Conservation (phyloP, 2,797 vertebrate genomes). For the Phrynocephalus forsythii region DNA sequence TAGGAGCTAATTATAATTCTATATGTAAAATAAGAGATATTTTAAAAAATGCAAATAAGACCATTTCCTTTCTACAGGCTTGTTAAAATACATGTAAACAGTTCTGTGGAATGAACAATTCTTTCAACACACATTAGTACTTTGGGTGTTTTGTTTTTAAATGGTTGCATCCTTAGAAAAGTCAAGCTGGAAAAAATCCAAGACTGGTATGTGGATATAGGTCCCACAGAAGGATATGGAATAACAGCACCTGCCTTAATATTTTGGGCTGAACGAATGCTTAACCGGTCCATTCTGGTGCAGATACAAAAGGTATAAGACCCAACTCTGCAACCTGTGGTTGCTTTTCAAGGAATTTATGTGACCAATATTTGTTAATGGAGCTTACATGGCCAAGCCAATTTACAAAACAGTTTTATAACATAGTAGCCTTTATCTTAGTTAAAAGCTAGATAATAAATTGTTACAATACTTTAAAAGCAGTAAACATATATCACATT, state of each 20-base stretch:
- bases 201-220: not conserved
- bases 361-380: not conserved
- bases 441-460: too few species aligned
- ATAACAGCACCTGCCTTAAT: not conserved
- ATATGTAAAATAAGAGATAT: not conserved
- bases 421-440: too few species aligned
- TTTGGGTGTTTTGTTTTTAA: not conserved
- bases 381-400: not conserved
- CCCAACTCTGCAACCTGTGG: not conserved
- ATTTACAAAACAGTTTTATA: too few species aligned
- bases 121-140: not conserved
- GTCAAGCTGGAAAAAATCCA: not conserved
- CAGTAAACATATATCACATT: too few species aligned
- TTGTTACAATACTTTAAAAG: too few species aligned
- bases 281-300: not conserved
- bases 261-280: not conserved
- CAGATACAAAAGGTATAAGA: not conserved
- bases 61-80: not conserved
- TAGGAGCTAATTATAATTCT: not conserved
- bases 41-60: not conserved
- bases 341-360: not conserved
- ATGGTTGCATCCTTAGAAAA: not conserved
- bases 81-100: not conserved
- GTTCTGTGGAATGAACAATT: not conserved
- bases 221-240: not conserved